phyloP scores from a whole-genome alignment of 1,140 invertebrate species.

The Manduca sexta region DNA sequence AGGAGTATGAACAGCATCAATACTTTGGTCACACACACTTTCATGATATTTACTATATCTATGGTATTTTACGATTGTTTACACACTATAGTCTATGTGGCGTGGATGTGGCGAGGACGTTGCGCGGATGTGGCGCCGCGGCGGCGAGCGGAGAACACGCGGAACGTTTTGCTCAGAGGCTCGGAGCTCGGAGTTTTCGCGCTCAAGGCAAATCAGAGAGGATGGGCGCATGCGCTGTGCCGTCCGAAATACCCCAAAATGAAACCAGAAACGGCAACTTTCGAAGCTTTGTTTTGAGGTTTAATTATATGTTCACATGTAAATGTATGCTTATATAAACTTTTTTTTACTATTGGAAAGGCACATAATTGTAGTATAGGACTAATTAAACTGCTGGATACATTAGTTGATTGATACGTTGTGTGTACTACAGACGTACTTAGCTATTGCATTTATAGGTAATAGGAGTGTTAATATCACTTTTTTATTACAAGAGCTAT shows the following conservation, averaged over 20 bases:
- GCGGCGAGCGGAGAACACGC: slow-evolving; percentile 15
- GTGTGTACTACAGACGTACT: too few species aligned
- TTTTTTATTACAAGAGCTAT: too few species aligned
- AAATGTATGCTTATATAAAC: too few species aligned
- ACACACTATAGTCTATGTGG: neutral
- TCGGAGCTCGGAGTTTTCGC: neutral
- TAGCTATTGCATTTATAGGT: too few species aligned
- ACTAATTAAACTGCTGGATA: too few species aligned
- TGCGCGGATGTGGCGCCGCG: slow-evolving; percentile 24
- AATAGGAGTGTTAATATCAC: too few species aligned
- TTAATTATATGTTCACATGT: neutral
- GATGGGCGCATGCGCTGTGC: slow-evolving; percentile 28
- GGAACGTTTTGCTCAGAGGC: slow-evolving; percentile 4
- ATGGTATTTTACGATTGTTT: neutral
- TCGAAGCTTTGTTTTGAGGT: slow-evolving; percentile 1
- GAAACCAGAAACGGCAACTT: slow-evolving; percentile 4
- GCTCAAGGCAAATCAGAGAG: neutral
- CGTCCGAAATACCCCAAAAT: neutral
- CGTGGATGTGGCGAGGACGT: neutral
- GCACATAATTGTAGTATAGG: too few species aligned
- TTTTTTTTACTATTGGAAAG: too few species aligned
- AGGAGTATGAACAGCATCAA: neutral
- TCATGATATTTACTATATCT: neutral
- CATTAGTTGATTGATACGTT: too few species aligned
- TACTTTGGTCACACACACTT: neutral